Conservation (phyloP, 1,140 invertebrate species). For the Panagrolaimus sp. region DNA sequence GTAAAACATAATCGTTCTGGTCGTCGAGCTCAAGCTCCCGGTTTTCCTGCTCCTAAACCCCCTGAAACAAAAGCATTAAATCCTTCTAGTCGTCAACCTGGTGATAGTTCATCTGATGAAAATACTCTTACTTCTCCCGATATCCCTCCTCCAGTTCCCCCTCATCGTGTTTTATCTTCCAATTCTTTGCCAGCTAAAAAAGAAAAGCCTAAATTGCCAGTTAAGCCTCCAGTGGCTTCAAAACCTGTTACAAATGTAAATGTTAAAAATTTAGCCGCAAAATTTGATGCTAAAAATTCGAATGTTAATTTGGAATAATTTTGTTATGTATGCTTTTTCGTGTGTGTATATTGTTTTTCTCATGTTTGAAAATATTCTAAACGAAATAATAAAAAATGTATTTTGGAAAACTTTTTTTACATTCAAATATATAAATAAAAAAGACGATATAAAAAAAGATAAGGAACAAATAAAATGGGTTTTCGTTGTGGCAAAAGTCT, state of each 20-base stretch:
- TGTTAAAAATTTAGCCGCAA: constrained; percentile 21
- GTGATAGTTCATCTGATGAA: not conserved
- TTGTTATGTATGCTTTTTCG: too few relatives aligned
- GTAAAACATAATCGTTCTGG: not conserved
- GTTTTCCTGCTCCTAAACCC: not conserved
- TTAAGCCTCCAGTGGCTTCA: constrained; percentile 14
- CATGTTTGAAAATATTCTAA: too few relatives aligned
- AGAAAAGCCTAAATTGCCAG: constrained; percentile 19
- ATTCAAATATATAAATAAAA: too few relatives aligned
- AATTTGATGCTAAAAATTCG: constrained; percentile 22
- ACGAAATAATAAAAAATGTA: too few relatives aligned
- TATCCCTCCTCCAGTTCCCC: not conserved
- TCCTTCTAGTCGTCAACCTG: constrained; percentile 11
- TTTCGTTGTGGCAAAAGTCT: too few relatives aligned
- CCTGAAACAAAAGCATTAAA: constrained; percentile 1
- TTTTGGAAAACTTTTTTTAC: too few relatives aligned
- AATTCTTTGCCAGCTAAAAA: not conserved
- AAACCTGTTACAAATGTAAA: constrained; percentile 17
- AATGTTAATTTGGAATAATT: not conserved
- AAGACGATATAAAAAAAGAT: too few relatives aligned
- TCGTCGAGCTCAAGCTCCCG: not conserved
- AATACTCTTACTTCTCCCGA: not conserved
- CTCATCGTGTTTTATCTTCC: not conserved
- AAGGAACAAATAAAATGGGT: too few relatives aligned
- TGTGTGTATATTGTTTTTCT: not conserved